These are phyloP conservation scores for Styela clava DNA, from an alignment of 23 tunicate genomes.

Conservation along the genomic window DNA sequence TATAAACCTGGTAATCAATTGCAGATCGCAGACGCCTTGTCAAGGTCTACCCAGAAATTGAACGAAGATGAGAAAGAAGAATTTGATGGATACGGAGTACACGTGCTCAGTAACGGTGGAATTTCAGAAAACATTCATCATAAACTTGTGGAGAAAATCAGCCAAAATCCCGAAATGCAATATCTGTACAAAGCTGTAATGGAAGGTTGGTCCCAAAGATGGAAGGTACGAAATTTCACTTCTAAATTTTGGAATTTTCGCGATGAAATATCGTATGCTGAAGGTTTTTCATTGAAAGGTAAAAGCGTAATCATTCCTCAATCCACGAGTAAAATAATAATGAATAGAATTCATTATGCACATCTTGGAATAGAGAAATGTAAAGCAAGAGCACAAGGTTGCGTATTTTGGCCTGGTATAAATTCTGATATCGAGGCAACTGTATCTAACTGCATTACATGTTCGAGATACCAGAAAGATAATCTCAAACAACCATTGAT, in stretches of 20 bases:
- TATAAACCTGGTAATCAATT: slow-evolving; percentile 28
- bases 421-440: slow-evolving; percentile 22
- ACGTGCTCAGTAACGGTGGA: slow-evolving; percentile 2
- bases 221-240: neutral
- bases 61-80: neutral
- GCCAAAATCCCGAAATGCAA: slow-evolving; percentile 1
- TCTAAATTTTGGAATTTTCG: slow-evolving; percentile 35
- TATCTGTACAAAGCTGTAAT: neutral
- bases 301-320: slow-evolving; percentile 20
- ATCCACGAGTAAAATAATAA: neutral
- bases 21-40: slow-evolving; percentile 51
- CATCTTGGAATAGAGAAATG: slow-evolving; percentile 53
- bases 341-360: neutral
- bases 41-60: slow-evolving; percentile 25
- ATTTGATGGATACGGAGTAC: slow-evolving; percentile 11
- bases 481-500: slow-evolving; percentile 38
- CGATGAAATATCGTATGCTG: slow-evolving; percentile 25
- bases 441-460: slow-evolving; percentile 16
- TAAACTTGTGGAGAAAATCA: slow-evolving; percentile 21
- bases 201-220: neutral
- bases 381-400: slow-evolving; percentile 41
- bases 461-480: slow-evolving; percentile 21
- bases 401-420: slow-evolving; percentile 48
- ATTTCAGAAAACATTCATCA: slow-evolving; percentile 12
- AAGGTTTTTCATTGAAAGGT: slow-evolving; percentile 30